Evolutionary conservation across 2,888 invertebrate species (phyloP).

Genomic region (Lycaena phlaeas): DNA sequence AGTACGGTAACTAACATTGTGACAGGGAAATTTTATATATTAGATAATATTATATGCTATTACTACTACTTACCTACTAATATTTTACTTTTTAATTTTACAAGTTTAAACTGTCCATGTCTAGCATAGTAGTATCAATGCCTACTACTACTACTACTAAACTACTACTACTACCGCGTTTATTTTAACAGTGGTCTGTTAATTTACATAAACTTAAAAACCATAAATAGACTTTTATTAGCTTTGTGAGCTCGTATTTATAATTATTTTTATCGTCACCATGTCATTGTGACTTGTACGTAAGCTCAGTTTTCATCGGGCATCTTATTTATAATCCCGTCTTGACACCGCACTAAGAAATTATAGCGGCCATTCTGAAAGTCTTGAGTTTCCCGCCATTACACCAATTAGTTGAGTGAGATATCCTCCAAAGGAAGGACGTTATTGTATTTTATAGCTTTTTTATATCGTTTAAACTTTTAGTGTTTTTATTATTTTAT

Average conservation of each 20-base stretch:
- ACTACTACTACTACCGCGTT: too few species aligned
- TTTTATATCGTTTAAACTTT: slow-evolving; percentile 12
- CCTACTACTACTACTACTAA: too few species aligned
- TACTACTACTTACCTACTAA: too few species aligned
- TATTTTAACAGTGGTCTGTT: too few species aligned
- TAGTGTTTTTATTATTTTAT: too few species aligned
- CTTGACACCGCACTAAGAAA: slow-evolving; percentile 56
- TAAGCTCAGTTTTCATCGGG: slow-evolving; percentile 64
- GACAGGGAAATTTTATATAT: too few species aligned
- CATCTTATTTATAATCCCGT: slow-evolving; percentile 59
- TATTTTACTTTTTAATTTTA: too few species aligned
- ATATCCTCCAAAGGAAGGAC: slow-evolving; percentile 59
- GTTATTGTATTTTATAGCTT: slow-evolving; percentile 29
- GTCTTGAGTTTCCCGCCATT: slow-evolving; percentile 63
- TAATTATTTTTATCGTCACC: slow-evolving; percentile 4
- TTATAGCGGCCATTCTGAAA: slow-evolving; percentile 55
- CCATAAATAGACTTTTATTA: neutral
- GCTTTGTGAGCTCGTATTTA: neutral
- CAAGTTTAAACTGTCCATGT: too few species aligned
- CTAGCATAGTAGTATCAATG: too few species aligned
- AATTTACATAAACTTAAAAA: too few species aligned
- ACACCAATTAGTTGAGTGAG: slow-evolving; percentile 70
- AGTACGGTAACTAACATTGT: too few species aligned
- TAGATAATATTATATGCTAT: too few species aligned
- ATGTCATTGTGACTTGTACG: slow-evolving; percentile 53